Percentiles rank a stretch among this genome's conserved stretches.
phyloP scores from a whole-genome alignment of 2,113 vertebrate genomes.

The Brachyhypopomus occidentalis region DNA sequence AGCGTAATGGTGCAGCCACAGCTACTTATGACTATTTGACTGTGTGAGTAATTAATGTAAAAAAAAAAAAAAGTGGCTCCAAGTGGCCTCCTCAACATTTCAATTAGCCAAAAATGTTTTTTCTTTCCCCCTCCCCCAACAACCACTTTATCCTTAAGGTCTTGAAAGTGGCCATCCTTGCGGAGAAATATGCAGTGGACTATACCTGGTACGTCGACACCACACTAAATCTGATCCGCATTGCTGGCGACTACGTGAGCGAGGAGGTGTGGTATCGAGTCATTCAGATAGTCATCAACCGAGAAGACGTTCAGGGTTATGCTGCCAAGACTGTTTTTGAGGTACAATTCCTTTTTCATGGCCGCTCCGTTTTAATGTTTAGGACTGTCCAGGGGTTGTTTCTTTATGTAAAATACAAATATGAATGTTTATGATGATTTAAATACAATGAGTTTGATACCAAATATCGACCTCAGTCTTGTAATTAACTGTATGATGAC shows the following conservation, averaged over 20 bases:
- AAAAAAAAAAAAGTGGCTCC: no score
- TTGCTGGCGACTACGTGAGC: conserved; percentile 91
- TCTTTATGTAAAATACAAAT: not conserved
- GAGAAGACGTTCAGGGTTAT: conserved; percentile 90
- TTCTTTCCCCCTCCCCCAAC: no score
- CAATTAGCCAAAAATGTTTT: no score
- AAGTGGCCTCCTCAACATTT: no score
- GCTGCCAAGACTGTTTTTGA: conserved; percentile 93
- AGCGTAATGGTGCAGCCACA: no score
- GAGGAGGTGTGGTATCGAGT: conserved; percentile 94
- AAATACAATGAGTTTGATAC: not conserved
- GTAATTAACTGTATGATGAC: no score
- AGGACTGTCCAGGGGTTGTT: not conserved
- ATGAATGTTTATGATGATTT: not conserved
- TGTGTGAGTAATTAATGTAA: no score
- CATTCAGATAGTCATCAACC: conserved; percentile 93
- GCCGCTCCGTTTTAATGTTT: not conserved
- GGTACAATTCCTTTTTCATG: conserved; percentile 65
- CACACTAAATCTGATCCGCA: conserved; percentile 92
- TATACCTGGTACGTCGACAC: conserved; percentile 96
- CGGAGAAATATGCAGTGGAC: conserved; percentile 91
- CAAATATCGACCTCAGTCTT: no score
- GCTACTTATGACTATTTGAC: no score
- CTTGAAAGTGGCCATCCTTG: conserved; percentile 90
- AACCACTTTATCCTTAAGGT: conserved; percentile 69